phyloP scores from a whole-genome alignment of 2,113 vertebrate species.

The Calcarius ornatus region DNA sequence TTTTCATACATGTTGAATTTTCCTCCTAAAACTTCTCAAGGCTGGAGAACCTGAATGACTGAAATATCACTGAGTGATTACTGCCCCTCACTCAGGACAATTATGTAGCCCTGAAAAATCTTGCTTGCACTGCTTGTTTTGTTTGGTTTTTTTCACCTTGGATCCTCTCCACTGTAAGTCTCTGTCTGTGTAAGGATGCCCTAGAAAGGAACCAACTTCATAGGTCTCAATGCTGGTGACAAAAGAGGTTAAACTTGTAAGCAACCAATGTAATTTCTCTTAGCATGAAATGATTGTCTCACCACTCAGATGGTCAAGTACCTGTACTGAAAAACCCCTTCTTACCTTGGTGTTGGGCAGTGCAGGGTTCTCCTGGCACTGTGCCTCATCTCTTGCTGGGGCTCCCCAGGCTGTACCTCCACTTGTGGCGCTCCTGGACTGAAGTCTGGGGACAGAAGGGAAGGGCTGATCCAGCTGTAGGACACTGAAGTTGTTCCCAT shows the following conservation, averaged over 20 bases:
- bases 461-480: neutral
- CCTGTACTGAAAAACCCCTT: neutral
- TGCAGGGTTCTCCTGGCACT: neutral
- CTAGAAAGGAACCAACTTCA: neutral
- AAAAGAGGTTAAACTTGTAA: neutral
- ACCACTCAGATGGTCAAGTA: neutral
- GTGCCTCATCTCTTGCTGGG: neutral
- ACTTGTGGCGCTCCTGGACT: neutral
- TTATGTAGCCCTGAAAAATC: neutral
- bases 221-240: neutral
- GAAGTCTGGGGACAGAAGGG: neutral
- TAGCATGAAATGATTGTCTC: neutral
- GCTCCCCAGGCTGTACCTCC: neutral
- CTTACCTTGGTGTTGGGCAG: fast-evolving
- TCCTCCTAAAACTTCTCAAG: neutral
- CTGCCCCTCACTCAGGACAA: neutral
- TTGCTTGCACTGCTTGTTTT: neutral
- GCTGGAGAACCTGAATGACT: neutral
- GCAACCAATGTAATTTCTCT: neutral
- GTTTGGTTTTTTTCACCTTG: neutral
- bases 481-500: neutral
- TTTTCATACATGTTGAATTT: neutral
- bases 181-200: neutral
- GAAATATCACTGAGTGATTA: neutral
- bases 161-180: neutral